Evolutionary conservation across 23 tunicate genomes (phyloP), one percentile per base, ranked within the genome.

Genomic region (Botrylloides violaceus): DNA sequence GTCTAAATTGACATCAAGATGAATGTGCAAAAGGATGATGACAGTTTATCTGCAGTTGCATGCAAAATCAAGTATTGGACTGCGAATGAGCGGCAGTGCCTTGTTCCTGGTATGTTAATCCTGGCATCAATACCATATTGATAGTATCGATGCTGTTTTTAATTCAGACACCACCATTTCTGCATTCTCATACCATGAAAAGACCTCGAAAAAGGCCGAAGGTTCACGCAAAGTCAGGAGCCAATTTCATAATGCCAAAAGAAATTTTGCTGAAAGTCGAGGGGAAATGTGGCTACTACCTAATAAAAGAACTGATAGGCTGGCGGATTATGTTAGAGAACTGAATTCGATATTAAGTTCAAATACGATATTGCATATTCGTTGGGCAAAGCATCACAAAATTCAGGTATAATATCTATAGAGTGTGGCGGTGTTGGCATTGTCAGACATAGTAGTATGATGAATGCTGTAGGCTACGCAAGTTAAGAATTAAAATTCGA

Each of bases 271-370:
- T 5, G 43, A 29, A 26, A 81, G 82, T 72, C 83, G 96, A 5
- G 72, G 71, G n/a, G 88, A 71, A 39, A 25, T 72, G 36, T 88
- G 96, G 96, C 49, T 34, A 7, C 87, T 85, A 18, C 56, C 79
- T 26, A 88, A 81, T 58, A 81, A 88, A 50, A 50, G 96, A 59
- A 80, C 96, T 3, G 80, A 61, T 20, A 72, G 80, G 27, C 59
- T 88, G 58, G 38, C 82, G 26, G 96, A 88, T 7, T 37, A 63
- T 38, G 65, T 88, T 15, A 88, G 72, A 38, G 34, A 33, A 1
- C 27, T 88, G 53, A 86, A 88, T 64, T 80, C 73, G 32, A 38
- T 58, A 3, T 43, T 88, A 57, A 77, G 72, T 38, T 81, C 81
- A 2, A 39, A 68, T 5, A 23, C 56, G 6, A 43, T 68, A 20